phyloP scores from a whole-genome alignment of 2,888 invertebrate species.

The Cephus sareptanus region DNA sequence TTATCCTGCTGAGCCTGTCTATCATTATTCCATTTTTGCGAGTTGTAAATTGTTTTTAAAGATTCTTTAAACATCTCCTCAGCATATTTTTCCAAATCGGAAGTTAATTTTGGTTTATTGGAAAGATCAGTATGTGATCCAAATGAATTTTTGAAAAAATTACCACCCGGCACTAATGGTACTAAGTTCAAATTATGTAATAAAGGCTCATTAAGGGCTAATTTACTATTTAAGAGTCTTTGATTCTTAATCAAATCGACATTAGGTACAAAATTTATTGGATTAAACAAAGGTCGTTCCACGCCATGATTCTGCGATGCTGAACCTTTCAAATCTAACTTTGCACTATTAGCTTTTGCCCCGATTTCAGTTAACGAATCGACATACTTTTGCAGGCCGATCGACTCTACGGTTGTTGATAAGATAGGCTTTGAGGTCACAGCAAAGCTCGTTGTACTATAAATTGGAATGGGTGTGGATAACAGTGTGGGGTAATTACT shows the following conservation, averaged over 20 bases:
- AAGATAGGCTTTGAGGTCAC: slow-evolving; percentile 41
- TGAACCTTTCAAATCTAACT: slow-evolving; percentile 29
- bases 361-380: slow-evolving; percentile 52
- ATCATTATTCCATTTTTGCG: slow-evolving; percentile 63
- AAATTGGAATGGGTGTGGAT: slow-evolving; percentile 59
- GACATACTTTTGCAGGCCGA: slow-evolving; percentile 46
- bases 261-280: slow-evolving; percentile 60
- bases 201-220: slow-evolving; percentile 34
- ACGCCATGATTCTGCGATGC: slow-evolving; percentile 28
- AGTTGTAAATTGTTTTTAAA: slow-evolving; percentile 59
- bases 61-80: slow-evolving; percentile 64
- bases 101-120: slow-evolving; percentile 52
- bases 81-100: slow-evolving; percentile 58
- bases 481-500: slow-evolving; percentile 53
- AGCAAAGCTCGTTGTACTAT: slow-evolving; percentile 50
- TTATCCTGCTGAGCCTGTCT: slow-evolving; percentile 38
- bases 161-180: slow-evolving; percentile 56
- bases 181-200: slow-evolving; percentile 56
- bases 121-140: slow-evolving; percentile 45
- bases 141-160: slow-evolving; percentile 53
- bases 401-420: slow-evolving; percentile 33
- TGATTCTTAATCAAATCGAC: slow-evolving; percentile 56
- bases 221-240: slow-evolving; percentile 50
- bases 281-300: slow-evolving; percentile 51
- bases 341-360: slow-evolving; percentile 28